Base-by-base conservation (phyloP, 2,888 invertebrate genomes). In the Acheta domesticus region DNA sequence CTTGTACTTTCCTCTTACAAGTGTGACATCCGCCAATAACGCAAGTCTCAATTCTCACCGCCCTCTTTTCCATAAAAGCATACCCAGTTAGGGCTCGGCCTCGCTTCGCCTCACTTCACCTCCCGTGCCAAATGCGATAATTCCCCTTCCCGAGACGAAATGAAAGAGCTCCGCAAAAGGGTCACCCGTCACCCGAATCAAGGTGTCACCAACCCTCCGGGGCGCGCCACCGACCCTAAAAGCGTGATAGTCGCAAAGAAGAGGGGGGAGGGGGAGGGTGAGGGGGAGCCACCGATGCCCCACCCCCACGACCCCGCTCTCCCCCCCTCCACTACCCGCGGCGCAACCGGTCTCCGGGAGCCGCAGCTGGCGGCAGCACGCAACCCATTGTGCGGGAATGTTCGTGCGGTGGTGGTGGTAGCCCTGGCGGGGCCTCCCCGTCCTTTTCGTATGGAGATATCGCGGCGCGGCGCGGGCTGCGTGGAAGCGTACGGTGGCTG, bases 381-480 rank as follows among this genome's bases (percentile, higher is more conserved):
- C 62, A 62, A 62, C 14, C 62, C n/a, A 62, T 62, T 62, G 62
- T 62, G 62, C 62, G 62, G 62, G 62, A 62, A 62, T 62, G 62
- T 62, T 62, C 62, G n/a, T 62, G 62, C 62, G 62, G 62, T 62
- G 62, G 62, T 62, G 62, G 62, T 62, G 62, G 62, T 62, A n/a
- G 62, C 62, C 62, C 62, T 62, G 62, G 62, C 62, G 62, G 62
- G 62, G 62, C 8, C n/a, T 62, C 62, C 16, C 62, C 62, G 62
- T n/a, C 62, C 62, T 62, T 62, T 62, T 62, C 62, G 62, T 62
- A 62, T 62, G 62, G 62, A 62, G 16, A 62, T 62, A 62, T 62
- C 62, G 62, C 62, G 16, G 62, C n/a, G 1, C 62, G 4, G 5
- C 3, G 3, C 8, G 62, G 1, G n/a, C 62, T 5, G 16, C 62